A percentile compares a stretch with the other conserved stretches of the same genome.
Evolutionary conservation across 2,113 vertebrate species (phyloP).

Genomic region (Caranx ignobilis): DNA sequence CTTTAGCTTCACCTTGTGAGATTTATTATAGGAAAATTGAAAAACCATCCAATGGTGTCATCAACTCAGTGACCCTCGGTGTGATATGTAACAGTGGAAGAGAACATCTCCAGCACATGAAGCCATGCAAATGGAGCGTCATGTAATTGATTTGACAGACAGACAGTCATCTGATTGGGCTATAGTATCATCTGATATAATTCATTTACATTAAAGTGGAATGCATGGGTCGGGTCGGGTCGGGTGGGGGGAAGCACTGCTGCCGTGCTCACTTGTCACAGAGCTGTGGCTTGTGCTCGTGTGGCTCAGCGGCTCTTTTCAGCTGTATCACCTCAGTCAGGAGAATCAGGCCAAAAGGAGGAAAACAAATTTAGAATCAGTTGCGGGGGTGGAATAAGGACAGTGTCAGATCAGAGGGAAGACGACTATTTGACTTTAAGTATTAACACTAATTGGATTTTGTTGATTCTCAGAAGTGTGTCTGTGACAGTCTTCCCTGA

Average conservation of each 20-base stretch:
- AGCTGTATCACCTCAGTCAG: constrained; percentile 6
- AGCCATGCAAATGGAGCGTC: not conserved
- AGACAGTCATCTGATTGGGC: not conserved
- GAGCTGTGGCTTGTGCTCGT: not conserved
- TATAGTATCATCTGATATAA: not conserved
- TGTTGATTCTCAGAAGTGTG: constrained; percentile 65
- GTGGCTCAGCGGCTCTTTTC: not conserved
- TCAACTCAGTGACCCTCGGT: not conserved
- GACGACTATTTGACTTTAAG: constrained; percentile 51
- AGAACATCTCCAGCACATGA: not conserved
- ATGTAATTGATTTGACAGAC: not conserved
- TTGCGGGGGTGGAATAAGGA: constrained; percentile 56
- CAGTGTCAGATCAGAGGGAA: constrained; percentile 53
- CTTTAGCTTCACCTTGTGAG: not conserved
- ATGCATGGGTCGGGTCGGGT: not conserved
- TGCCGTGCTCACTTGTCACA: not conserved
- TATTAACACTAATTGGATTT: constrained; percentile 77
- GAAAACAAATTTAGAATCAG: constrained; percentile 29
- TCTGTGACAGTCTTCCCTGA: constrained; percentile 58
- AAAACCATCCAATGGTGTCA: not conserved
- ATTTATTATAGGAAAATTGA: not conserved
- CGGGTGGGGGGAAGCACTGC: not conserved
- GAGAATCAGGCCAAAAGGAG: constrained; percentile 17
- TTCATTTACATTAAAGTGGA: not conserved
- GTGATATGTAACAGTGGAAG: not conserved